Evolutionary conservation across 2,888 invertebrate genomes (phyloP), one percentile per base, ranked within the genome.

Genomic region (Pyrrhosoma nymphula): DNA sequence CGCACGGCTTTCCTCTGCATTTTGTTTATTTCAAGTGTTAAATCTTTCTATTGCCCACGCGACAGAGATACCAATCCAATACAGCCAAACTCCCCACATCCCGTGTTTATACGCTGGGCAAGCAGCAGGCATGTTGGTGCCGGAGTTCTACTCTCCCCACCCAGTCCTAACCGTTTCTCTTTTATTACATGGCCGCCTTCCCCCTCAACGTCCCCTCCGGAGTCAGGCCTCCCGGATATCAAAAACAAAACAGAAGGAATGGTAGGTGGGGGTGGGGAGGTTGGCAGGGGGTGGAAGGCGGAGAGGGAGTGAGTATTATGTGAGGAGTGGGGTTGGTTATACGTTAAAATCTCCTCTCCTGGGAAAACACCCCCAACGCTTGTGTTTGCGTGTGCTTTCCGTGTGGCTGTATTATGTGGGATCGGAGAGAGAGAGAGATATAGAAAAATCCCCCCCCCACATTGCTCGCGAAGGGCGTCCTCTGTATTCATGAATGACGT

Each of bases 401-500:
- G 60, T 60, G 60, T 35, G 30, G 82, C 6, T 35, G 82, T 4
- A 35, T 35, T 35, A 82, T 82, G 82, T 82, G 82, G 30, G 35
- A 82, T 14, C 60, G 60, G 60, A 60, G 20, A 20, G 47, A 14
- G 60, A 20, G 60, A 20, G 60, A 60, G 16, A 20, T 8, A 12
- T 2, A 60, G 60, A 20, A 60, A 60, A 60, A 60, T 82, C 35
- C 82, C 30, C 0, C 2, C 26, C 35, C 35, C 82, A 1, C 47
- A 47, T 47, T 26, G 69, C 35, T 35, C 35, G 82, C 26, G 69
- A 69, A 69, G 26, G 20, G 26, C 35, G 82, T 82, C 82, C 69
- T 91, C 93, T 93, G 69, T 93, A 93, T 93, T 93, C 93, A 93
- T 93, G 93, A 93, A 93, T 93, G 93, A 55, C 93, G 47, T 93